Base-by-base conservation (phyloP, 2,888 invertebrate species). In the Morinoia aosen region DNA sequence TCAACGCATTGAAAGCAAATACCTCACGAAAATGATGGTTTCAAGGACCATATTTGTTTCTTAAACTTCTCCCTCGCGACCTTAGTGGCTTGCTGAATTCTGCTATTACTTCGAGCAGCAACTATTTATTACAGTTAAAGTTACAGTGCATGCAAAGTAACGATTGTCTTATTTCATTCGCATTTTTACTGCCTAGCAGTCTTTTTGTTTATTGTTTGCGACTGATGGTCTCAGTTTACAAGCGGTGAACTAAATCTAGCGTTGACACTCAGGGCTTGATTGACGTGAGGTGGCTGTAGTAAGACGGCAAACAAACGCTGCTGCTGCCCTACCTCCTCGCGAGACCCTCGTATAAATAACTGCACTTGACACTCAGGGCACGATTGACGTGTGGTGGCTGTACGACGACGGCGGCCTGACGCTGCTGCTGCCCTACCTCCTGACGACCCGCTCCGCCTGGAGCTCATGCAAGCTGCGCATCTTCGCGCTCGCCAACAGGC, bases 241-340 rank as follows among this genome's bases (percentile, higher is more conserved):
- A 76, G 76, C 33, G 25, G 25, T 76, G 14, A 90, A 90, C 39
- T 90, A 14, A 40, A 40, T 48, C 39, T 39, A 11, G 16, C 39
- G 40, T 39, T 39, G 14, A 12, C 90, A 39, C 39, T 95, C 95
- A 96, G 96, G 95, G 96, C 39, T 96, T 95, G 48, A 99, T 99
- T 96, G 99, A 99, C 97, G 99, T 99, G 33, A 99, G 99, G 99
- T 99, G 99, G 99, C 98, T 99, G 0, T 99, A 99, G 97, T 99
- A 99, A 97, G 99, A 99, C 97, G 99, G 99, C 97, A 99, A 99
- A 76, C 97, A 99, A 96, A 99, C 99, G 0, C 97, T 99, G 88
- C 97, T 99, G 58, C 97, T 99, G 97, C 99, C 99, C 0, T 99
- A 99, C 97, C 98, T 99, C 95, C 98, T 99, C 97, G 98, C 98